Base-by-base conservation (phyloP, 2,888 invertebrate genomes). In the Orgyia antiqua region DNA sequence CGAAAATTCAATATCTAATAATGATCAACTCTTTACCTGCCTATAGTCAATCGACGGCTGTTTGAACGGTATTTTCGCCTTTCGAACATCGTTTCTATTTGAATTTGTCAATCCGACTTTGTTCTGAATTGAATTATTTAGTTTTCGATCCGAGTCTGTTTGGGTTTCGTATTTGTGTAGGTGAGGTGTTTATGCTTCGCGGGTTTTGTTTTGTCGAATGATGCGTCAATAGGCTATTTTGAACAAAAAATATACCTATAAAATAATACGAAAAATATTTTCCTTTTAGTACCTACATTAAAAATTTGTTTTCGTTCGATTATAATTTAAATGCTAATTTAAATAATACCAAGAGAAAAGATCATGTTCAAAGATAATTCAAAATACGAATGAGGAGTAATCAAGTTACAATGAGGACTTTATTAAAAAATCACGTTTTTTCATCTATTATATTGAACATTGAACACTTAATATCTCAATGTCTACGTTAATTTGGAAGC, bases 1-100 rank as follows among this genome's bases (percentile, higher is more conserved):
- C 68, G 84, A 86, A 86, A 87, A 86, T 86, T 84, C 86, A 82
- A 87, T 86, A 87, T 86, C 82, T 84, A 84, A 84, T 86, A 87
- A 87, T 86, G 84, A 87, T 87, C 82, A 58, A 64, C 68, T 69
- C 65, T 69, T n/a, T 78, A 80, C 80, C 80, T 80, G 78, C 68
- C 73, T 77, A 78, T 79, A 54, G 65, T 51, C 67, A 59, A 70
- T 52, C 49, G 54, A 40, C 48, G 53, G 41, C 43, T 42, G 48
- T 53, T 53, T 41, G 53, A 48, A 36, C 42, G 45, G 42, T 51
- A 46, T 52, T 45, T 24, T 39, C 48, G 41, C 36, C 29, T 58
- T 58, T 49, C 54, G 51, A 58, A 55, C 2, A 21, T 2, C 42
- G 33, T 42, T 51, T 56, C 60, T 65, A 59, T 68, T 76, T 67